phyloP scores from a whole-genome alignment of 2,113 vertebrate species.

The Neolamprologus brichardi region DNA sequence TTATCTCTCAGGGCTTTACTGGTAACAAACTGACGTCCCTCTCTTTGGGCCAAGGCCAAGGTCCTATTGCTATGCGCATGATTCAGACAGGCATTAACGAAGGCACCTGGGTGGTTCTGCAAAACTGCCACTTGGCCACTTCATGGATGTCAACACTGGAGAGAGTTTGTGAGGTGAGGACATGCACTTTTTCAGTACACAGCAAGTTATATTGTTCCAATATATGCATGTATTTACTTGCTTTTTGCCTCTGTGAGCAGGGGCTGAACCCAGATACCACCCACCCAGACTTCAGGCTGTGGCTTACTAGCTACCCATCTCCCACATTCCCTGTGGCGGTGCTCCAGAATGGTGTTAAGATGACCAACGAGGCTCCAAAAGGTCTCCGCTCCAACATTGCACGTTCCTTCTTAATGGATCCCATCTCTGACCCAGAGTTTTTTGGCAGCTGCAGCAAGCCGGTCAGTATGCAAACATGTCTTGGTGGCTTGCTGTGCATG shows the following conservation, averaged over 20 bases:
- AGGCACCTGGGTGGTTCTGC: constrained; percentile 86
- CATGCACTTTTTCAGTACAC: neutral
- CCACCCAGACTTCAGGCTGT: constrained; percentile 85
- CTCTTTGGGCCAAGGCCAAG: constrained; percentile 89
- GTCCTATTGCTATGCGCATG: constrained; percentile 86
- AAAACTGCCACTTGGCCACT: constrained; percentile 88
- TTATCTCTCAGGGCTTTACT: constrained; percentile 74
- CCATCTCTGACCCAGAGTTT: constrained; percentile 81
- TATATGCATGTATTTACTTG: neutral
- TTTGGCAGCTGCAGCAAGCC: constrained; percentile 80
- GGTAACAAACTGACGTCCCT: constrained; percentile 81
- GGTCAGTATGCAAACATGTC: constrained; percentile 57
- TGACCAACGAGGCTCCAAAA: constrained; percentile 89
- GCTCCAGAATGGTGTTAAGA: constrained; percentile 88
- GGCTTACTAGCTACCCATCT: constrained; percentile 89
- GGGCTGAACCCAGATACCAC: constrained; percentile 81
- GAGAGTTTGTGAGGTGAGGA: constrained; percentile 82
- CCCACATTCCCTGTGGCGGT: constrained; percentile 83
- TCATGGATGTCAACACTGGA: constrained; percentile 89
- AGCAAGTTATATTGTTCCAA: neutral
- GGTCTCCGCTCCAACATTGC: constrained; percentile 83
- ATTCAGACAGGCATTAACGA: constrained; percentile 79
- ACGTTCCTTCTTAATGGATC: constrained; percentile 84
- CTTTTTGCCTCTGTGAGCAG: constrained; percentile 45
- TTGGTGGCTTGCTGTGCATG: neutral